Evolutionary conservation across 2,113 vertebrate species (phyloP).

Genomic region (Toxotes jaculatrix): DNA sequence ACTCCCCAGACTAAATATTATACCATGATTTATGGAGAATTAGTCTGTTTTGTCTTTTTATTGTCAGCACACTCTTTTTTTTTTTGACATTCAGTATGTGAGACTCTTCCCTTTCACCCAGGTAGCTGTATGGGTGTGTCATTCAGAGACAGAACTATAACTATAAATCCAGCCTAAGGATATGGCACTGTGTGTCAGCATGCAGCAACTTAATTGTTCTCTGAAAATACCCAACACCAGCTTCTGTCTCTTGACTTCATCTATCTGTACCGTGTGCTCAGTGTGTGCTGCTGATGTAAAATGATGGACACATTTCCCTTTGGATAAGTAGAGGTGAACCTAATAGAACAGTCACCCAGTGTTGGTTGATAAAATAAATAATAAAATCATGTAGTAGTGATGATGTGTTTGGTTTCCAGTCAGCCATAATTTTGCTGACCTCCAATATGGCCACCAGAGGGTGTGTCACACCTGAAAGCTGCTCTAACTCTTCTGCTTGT

Average conservation of each 20-base stretch:
- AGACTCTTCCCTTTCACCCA: neutral
- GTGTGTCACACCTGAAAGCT: neutral
- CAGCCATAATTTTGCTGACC: too few species aligned
- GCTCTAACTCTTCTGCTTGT: neutral
- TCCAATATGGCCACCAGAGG: neutral
- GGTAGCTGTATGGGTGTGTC: neutral
- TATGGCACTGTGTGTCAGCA: neutral
- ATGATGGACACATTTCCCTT: neutral
- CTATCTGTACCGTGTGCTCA: neutral
- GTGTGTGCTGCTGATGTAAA: neutral
- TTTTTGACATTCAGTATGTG: neutral
- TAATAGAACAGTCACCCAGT: neutral
- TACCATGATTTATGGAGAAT: neutral
- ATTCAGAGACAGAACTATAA: neutral
- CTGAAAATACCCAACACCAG: neutral
- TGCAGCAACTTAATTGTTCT: neutral
- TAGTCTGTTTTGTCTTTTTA: neutral
- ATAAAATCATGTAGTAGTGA: too few species aligned
- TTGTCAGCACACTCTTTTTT: neutral
- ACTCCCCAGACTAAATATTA: neutral
- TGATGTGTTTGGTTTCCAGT: neutral
- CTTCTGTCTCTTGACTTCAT: neutral
- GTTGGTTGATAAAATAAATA: too few species aligned
- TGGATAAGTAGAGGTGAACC: neutral
- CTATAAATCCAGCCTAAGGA: neutral